These are phyloP conservation scores for Macropis europaea DNA, from an alignment of 2,888 invertebrate genomes.

Conservation along the genomic window DNA sequence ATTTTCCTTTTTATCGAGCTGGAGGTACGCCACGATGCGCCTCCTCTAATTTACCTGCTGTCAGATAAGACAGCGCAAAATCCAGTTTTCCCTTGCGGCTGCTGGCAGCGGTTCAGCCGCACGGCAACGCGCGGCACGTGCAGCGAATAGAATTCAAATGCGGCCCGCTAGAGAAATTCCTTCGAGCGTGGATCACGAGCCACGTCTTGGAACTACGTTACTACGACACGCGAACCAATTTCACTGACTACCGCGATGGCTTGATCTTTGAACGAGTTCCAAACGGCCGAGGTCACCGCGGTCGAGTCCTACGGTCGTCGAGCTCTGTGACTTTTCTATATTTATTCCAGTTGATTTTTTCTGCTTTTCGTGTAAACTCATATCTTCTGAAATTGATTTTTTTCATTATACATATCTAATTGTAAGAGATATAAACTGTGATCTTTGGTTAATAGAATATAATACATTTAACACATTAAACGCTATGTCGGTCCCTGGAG, in stretches of 20 bases:
- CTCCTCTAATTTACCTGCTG: conserved; percentile 49
- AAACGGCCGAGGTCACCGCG: no score
- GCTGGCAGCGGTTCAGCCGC: conserved; percentile 20
- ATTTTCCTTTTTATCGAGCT: conserved; percentile 37
- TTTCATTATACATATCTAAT: no score
- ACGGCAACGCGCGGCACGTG: conserved; percentile 35
- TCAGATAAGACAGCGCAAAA: conserved; percentile 50
- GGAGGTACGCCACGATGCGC: conserved; percentile 16
- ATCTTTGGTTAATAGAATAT: no score
- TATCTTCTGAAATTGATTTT: no score
- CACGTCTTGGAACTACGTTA: background rate
- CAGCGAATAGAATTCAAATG: conserved; percentile 52
- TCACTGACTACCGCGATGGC: background rate
- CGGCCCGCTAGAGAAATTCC: conserved; percentile 32
- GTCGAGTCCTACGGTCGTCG: no score
- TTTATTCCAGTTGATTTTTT: no score
- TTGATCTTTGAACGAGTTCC: no score
- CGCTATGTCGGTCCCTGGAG: background rate
- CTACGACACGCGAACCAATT: conserved; percentile 1
- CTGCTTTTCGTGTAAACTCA: no score
- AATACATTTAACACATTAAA: background rate
- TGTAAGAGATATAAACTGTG: no score
- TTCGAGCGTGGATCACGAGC: conserved; percentile 16
- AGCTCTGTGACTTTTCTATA: no score
- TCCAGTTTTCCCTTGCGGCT: conserved; percentile 44